A percentile compares a stretch with the other conserved stretches of the same genome.
These are phyloP conservation scores for Otolemur crassicaudatus DNA, from an alignment of 2,797 vertebrate species.

Conservation along the genomic window DNA sequence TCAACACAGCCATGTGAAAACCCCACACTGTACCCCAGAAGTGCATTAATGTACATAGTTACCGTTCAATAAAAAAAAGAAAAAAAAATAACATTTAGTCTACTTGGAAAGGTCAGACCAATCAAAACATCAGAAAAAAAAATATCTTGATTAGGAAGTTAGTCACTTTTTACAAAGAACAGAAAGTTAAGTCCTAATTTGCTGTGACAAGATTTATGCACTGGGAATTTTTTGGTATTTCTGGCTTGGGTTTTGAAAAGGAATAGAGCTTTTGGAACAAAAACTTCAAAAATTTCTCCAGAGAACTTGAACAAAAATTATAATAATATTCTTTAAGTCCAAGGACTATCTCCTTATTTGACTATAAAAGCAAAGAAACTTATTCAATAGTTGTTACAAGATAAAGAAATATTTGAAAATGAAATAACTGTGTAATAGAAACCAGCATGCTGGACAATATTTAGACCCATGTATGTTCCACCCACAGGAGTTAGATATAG, in stretches of 20 bases:
- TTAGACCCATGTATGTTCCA: conserved; percentile 8
- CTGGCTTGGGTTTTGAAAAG: conserved; percentile 49
- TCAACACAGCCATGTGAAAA: too few species aligned
- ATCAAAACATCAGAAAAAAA: conserved; percentile 67
- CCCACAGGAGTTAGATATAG: background rate
- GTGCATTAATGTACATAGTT: too few species aligned
- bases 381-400: conserved; percentile 1
- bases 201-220: conserved; percentile 51
- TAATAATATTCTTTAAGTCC: conserved; percentile 35
- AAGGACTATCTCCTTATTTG: background rate
- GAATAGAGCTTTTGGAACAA: conserved; percentile 24
- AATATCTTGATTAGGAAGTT: conserved; percentile 67
- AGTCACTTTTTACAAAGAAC: conserved; percentile 61
- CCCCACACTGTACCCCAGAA: too few species aligned
- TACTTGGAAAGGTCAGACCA: conserved; percentile 72
- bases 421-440: conserved; percentile 57
- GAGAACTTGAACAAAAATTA: conserved; percentile 29
- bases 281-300: conserved; percentile 40
- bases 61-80: too few species aligned
- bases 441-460: conserved; percentile 41
- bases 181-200: conserved; percentile 74
- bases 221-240: conserved; percentile 22
- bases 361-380: conserved; percentile 42
- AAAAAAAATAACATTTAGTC: conserved; percentile 73
- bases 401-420: conserved; percentile 41